Base-by-base conservation (phyloP, 2,888 invertebrate species). In the Dryobotodes eremita region DNA sequence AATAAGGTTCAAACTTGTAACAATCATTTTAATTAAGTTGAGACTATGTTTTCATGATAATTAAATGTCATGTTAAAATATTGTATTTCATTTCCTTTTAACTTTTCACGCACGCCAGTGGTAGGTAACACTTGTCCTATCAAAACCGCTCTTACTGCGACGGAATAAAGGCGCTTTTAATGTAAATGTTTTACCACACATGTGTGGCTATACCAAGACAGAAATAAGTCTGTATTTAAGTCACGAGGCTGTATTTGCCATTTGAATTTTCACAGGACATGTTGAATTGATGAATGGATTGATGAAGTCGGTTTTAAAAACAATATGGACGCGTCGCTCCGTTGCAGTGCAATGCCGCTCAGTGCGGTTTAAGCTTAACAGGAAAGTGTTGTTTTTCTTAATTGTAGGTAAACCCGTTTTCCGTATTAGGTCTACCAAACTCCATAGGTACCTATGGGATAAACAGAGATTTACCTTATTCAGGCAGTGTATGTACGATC, bases 11-110 rank as follows among this genome's bases (percentile, higher is more conserved):
- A 48, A 84, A 62, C 71, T 81, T 66, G 66, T 66, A 55, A 76
- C 36, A 74, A 85, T 83, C 75, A 78, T 68, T 69, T 75, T 76
- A 77, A 70, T 71, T 88, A 78, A 76, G 83, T 78, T 72, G 61
- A 77, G 71, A 79, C 66, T 80, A 80, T 85, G 69, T 81, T 77
- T 77, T 79, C 77, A 64, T 88, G 82, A 75, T 83, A 74, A 85
- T 26, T 89, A 89, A 88, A 89, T 81, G 82, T 84, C 86, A 80
- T 86, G 59, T 71, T 36, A 62, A 71, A 76, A 65, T 71, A 73
- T 31, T 64, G 48, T 68, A 26, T 82, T 70, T 70, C 1, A 42
- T 55, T 77, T 66, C 0, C 2, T n/a, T 42, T 61, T 17, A 42
- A 48, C 15, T 50, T 23, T 77, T 61, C 6, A 17, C 17, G 11